Evolutionary conservation across 2,113 vertebrate genomes (phyloP), one percentile per base, ranked within the genome.

Genomic region (Tympanuchus pallidicinctus): DNA sequence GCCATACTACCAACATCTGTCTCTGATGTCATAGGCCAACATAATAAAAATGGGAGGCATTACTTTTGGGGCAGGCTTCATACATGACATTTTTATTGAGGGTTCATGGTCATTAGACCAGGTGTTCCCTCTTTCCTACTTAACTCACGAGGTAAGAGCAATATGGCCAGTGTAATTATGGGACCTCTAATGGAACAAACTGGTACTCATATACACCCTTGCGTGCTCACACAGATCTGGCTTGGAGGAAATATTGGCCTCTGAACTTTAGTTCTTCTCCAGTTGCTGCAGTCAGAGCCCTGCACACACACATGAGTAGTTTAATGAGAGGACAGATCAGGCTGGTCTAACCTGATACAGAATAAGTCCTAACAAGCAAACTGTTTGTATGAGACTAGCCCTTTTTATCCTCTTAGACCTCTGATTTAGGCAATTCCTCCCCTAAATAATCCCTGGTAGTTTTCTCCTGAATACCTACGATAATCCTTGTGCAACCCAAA

Each of bases 231-330:
- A 21, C 61, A 50, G 19, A 12, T 3, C 48, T 54, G 30, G 6
- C 17, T 8, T 28, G 64, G 24, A 36, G 38, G 10, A 76, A 34
- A 40, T 7, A 7, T 2, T 12, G 25, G 13, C 6, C 54, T 56
- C 54, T 18, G 16, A 56, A 5, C 54, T 56, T 30, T 32, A 25
- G 54, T 22, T 10, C 17, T 24, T 43, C 19, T 71, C 30, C 32
- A 52, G 24, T 1, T 32, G 47, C 38, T 65, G 45, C 38, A 19
- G 22, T 54, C 25, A 36, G 28, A 86, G 11, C 8, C 27, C 32
- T 0, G 1, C 9, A 43, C 32, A 40, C 20, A 32, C 12, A 19
- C 11, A 11, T 2, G 2, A 74, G 45, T 0, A 63, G 12, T 21
- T 45, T 36, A 34, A 59, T 32, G 19, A 65, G 24, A 89, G 13